Base-by-base conservation (phyloP, 92 coral and sea anemone species). In the Anthopleura xanthogrammica region DNA sequence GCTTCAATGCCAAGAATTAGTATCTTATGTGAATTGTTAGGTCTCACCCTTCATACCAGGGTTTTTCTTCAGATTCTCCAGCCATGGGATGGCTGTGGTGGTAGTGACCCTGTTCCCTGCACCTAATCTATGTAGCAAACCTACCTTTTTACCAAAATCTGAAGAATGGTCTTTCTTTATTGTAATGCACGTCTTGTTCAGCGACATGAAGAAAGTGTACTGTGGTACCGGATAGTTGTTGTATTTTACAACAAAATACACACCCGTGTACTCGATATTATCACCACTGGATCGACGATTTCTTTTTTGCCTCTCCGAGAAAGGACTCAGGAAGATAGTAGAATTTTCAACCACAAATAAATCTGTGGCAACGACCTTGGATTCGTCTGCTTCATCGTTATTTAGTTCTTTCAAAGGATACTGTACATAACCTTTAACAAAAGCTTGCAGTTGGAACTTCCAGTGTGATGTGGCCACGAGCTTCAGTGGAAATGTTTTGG, bases 381-480 rank as follows among this genome's bases (percentile, higher is more conserved):
- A 42, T 6, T 42, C n/a, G 56, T 88, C 85, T 17, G 41, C 71
- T 43, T 72, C 84, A 43, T 85, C 85, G 40, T 60, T 48, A 2
- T 79, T 87, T 1, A 91, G 40, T 20, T 88, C 87, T 0, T 81
- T 66, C 13, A 82, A 16, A 22, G 68, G 78, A 70, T 87, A 79
- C 5, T 16, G 20, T n/a, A 87, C 12, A 13, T 74, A 16, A 14
- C 41, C 24, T 7, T 36, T 54, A 5, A 88, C 52, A 56, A 86
- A 85, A 1, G 14, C 2, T 76, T 92, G 90, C 13, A 92, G 76
- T 60, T 36, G 64, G 80, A 79, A 84, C 81, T 84, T 85, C 94
- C 94, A 92, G 12, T 56, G 19, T 1, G 80, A 20, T 7, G 80
- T 71, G 12, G 83, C 40, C 12, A 88, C 90, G 68, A 86, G 70